Evolutionary conservation across 2,113 vertebrate genomes (phyloP).

Genomic region (Mohoua ochrocephala): DNA sequence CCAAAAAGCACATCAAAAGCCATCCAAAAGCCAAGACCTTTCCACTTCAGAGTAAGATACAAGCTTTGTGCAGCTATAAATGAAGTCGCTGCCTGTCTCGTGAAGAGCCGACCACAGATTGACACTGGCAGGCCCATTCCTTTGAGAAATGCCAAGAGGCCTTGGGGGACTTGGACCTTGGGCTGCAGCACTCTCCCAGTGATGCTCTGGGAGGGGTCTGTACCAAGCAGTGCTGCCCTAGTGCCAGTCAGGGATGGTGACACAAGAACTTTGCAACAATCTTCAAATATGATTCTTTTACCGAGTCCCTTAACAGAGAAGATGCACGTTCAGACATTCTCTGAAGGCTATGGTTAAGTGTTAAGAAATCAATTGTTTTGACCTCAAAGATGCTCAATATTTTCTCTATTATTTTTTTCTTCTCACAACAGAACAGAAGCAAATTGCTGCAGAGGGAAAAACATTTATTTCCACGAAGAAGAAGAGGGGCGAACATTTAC

Average conservation of each 20-base stretch:
- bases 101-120: neutral
- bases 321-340: neutral
- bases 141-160: neutral
- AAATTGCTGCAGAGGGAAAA: neutral
- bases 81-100: neutral
- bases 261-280: neutral
- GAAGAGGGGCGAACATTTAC: neutral
- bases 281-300: neutral
- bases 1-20: neutral
- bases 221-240: neutral
- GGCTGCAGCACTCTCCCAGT: neutral
- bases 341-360: neutral
- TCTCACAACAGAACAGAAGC: neutral
- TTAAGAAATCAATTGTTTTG: neutral
- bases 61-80: neutral
- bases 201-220: neutral
- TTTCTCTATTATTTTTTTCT: neutral
- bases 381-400: neutral
- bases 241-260: neutral
- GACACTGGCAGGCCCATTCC: neutral
- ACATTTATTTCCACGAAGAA: neutral
- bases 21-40: neutral
- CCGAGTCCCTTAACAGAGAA: neutral
- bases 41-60: neutral
- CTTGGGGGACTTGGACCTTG: neutral